Evolutionary conservation across 2,113 vertebrate genomes (phyloP).

Genomic region (Daboia siamensis): DNA sequence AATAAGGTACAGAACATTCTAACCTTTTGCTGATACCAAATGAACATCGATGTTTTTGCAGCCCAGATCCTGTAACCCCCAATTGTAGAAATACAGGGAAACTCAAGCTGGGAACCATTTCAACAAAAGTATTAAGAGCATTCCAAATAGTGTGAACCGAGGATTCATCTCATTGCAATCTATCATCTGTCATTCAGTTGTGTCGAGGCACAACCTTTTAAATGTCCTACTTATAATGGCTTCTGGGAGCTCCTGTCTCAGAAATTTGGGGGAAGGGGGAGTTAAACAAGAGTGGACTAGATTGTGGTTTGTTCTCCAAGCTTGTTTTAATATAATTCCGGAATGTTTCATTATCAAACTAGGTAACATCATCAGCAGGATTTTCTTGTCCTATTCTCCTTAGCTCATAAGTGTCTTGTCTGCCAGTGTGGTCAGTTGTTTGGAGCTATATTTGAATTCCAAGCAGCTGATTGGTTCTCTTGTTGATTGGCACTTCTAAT

Average conservation of each 20-base stretch:
- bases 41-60: no score
- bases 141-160: background rate
- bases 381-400: no score
- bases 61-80: no score
- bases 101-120: background rate
- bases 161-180: background rate
- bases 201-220: background rate
- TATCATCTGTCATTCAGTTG: background rate
- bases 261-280: background rate
- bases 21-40: background rate
- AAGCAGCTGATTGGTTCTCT: no score
- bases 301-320: no score
- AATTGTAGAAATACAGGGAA: background rate
- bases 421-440: no score
- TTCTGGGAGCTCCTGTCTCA: background rate
- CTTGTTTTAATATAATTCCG: no score
- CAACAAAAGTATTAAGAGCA: background rate
- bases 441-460: no score
- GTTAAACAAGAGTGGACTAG: background rate
- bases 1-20: background rate
- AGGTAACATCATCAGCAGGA: no score
- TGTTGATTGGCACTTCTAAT: no score
- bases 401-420: no score
- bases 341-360: no score
- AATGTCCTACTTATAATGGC: background rate